Conservation (phyloP, 2,797 vertebrate species). For the Eulemur mongoz region DNA sequence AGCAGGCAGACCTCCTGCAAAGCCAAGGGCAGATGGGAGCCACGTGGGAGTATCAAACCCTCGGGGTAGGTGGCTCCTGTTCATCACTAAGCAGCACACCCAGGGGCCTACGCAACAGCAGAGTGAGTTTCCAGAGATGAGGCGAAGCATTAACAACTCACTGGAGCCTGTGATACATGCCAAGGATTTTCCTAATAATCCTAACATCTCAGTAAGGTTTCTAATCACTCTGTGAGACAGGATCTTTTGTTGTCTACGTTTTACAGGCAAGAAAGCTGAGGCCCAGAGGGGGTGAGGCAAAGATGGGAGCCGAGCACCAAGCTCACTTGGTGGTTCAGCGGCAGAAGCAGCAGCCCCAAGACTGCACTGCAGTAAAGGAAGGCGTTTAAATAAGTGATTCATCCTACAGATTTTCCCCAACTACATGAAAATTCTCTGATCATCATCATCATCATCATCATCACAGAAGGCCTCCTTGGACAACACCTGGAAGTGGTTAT, state of each 20-base stretch:
- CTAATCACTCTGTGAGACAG: background rate
- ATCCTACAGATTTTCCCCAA: background rate
- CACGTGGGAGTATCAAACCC: background rate
- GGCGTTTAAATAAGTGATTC: too few relatives aligned
- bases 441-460: background rate
- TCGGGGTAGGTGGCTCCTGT: background rate
- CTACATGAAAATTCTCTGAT: background rate
- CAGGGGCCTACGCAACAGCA: background rate
- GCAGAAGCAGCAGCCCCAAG: background rate
- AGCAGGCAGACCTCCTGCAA: background rate
- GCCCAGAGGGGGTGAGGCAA: background rate
- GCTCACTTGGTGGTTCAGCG: fast-evolving
- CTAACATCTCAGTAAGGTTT: background rate
- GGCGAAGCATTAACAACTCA: background rate
- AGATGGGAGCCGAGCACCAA: background rate
- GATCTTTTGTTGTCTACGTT: background rate
- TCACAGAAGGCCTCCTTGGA: background rate
- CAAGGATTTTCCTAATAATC: background rate
- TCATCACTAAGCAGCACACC: background rate
- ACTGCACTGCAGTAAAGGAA: background rate
- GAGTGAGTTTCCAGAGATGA: background rate
- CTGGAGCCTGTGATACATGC: background rate
- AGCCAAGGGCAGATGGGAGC: background rate
- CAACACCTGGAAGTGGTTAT: background rate
- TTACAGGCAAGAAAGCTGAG: background rate